Evolutionary conservation across 2,797 vertebrate genomes (phyloP).

Genomic region (Gymnocypris eckloni): DNA sequence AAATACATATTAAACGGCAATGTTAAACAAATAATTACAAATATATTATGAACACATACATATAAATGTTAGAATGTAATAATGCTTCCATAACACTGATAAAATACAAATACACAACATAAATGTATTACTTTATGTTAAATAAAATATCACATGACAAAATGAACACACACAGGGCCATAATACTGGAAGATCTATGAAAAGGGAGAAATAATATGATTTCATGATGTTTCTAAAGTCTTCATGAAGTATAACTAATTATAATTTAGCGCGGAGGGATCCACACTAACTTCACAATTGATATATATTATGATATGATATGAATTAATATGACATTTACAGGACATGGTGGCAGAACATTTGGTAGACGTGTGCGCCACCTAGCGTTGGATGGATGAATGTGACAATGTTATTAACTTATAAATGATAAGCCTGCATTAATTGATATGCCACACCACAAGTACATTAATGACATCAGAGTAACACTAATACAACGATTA

Average conservation of each 20-base stretch:
- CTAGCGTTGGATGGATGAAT: not conserved
- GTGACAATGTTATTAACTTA: not conserved
- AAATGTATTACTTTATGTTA: not conserved
- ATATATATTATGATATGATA: too few species aligned
- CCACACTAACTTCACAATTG: not conserved
- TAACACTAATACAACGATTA: not conserved
- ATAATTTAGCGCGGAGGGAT: too few species aligned
- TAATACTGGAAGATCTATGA: not conserved
- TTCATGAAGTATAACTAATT: not conserved
- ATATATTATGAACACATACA: not conserved
- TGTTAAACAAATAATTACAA: not conserved
- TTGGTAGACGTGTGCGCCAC: conserved; percentile 10
- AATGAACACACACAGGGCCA: not conserved
- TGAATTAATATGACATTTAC: not conserved
- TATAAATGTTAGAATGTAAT: not conserved
- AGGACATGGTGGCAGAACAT: not conserved
- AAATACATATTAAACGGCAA: not conserved
- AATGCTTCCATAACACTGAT: not conserved
- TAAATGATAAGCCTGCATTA: not conserved
- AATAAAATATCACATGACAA: not conserved
- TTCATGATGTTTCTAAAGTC: not conserved
- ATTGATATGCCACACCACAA: not conserved
- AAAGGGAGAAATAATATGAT: not conserved
- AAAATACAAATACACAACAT: not conserved
- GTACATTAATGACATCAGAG: not conserved